Evolutionary conservation across 2,888 invertebrate species (phyloP).

Genomic region (Leptogaster cylindrica): DNA sequence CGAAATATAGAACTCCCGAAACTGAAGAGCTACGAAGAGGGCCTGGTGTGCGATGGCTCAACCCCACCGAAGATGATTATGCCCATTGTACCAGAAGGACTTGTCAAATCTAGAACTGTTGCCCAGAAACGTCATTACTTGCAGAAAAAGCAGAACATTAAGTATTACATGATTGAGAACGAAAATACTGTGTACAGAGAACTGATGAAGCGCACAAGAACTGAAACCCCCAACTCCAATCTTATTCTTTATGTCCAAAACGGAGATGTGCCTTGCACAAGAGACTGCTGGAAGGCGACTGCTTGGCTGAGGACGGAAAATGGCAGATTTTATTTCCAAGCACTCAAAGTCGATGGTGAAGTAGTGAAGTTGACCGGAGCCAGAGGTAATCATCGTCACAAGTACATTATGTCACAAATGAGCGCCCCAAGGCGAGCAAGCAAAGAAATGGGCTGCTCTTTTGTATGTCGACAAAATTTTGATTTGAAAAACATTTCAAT

Average conservation of each 20-base stretch:
- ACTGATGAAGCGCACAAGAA: constrained; percentile 56
- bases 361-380: constrained; percentile 55
- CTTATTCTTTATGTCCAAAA: constrained; percentile 55
- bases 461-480: constrained; percentile 34
- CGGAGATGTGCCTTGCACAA: constrained; percentile 56
- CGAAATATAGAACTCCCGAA: constrained; percentile 45
- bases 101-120: constrained; percentile 63
- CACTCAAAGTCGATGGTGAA: constrained; percentile 53
- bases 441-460: constrained; percentile 1
- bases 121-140: constrained; percentile 64
- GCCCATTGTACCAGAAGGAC: constrained; percentile 57
- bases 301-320: constrained; percentile 58
- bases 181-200: constrained; percentile 59
- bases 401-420: constrained; percentile 52
- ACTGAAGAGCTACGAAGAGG: constrained; percentile 51
- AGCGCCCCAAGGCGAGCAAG: constrained; percentile 45
- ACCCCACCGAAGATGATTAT: constrained; percentile 57
- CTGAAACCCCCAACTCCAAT: constrained; percentile 54
- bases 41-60: constrained; percentile 55
- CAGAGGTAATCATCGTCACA: constrained; percentile 55
- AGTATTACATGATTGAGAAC: constrained; percentile 60
- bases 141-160: constrained; percentile 54
- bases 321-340: constrained; percentile 59
- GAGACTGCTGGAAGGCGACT: constrained; percentile 59
- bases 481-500: constrained; percentile 29